phyloP scores from a whole-genome alignment of 2,888 invertebrate genomes.

The Ernsta delagoae region DNA sequence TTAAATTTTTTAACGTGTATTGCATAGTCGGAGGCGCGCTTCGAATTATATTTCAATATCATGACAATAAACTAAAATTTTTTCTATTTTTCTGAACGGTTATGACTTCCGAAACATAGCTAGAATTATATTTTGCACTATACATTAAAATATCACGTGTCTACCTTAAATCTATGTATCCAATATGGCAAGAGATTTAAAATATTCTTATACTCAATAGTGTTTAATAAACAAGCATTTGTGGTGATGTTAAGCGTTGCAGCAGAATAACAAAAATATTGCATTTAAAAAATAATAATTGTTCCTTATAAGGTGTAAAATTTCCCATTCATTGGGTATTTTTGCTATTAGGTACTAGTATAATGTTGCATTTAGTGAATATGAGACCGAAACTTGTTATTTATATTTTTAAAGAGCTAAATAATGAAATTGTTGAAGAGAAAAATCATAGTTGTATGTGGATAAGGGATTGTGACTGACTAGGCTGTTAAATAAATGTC shows the following conservation, averaged over 20 bases:
- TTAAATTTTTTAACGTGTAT: slow-evolving; percentile 47
- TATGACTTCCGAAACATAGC: slow-evolving; percentile 13
- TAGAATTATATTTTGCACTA: slow-evolving; percentile 31
- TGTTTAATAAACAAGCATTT: slow-evolving; percentile 6
- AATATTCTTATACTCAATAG: slow-evolving; percentile 33
- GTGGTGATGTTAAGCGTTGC: slow-evolving; percentile 9
- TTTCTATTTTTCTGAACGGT: slow-evolving; percentile 67
- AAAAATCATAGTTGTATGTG: slow-evolving; percentile 26
- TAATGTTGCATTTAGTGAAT: slow-evolving; percentile 57
- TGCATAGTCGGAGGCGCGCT: slow-evolving; percentile 42
- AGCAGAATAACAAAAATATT: slow-evolving; percentile 44
- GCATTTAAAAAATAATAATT: slow-evolving; percentile 65
- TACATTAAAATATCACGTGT: slow-evolving; percentile 7
- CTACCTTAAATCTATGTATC: neutral
- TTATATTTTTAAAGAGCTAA: slow-evolving; percentile 38
- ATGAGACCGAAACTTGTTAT: slow-evolving; percentile 38
- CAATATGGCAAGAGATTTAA: neutral
- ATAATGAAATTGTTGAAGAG: slow-evolving; percentile 20
- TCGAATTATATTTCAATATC: slow-evolving; percentile 57
- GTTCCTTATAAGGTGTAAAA: slow-evolving; percentile 62
- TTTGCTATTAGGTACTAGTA: slow-evolving; percentile 63
- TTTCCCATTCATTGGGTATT: slow-evolving; percentile 55
- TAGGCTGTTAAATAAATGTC: slow-evolving; percentile 34
- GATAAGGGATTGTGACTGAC: slow-evolving; percentile 30
- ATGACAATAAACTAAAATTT: slow-evolving; percentile 78